Conservation (phyloP, 1,140 invertebrate genomes). For the Drosophila sulfurigaster region DNA sequence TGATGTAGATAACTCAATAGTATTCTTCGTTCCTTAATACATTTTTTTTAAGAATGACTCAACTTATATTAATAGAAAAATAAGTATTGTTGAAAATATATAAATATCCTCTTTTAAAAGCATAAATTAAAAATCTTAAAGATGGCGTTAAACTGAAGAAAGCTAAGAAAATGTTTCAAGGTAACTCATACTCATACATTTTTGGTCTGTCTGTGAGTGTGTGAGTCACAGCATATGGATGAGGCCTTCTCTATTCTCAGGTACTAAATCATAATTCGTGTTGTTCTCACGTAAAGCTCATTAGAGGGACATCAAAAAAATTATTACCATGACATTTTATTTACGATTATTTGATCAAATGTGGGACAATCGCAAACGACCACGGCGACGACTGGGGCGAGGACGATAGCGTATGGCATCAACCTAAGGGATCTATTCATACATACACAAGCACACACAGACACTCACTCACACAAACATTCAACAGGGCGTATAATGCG, state of each 20-base stretch:
- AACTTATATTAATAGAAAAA: no score
- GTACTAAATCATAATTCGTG: conserved; percentile 70
- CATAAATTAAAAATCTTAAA: no score
- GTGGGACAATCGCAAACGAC: conserved; percentile 36
- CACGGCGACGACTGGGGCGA: background rate
- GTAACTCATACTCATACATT: background rate
- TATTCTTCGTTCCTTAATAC: no score
- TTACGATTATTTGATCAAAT: conserved; percentile 82
- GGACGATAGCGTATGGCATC: conserved; percentile 16
- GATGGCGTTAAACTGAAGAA: background rate
- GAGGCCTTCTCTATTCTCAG: background rate
- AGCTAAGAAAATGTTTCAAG: background rate
- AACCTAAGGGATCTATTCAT: conserved; percentile 31
- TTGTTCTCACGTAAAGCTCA: conserved; percentile 75
- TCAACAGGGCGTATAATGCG: conserved; percentile 58
- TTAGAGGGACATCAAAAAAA: conserved; percentile 77
- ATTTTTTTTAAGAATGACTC: no score
- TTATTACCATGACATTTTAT: conserved; percentile 78
- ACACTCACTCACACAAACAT: conserved; percentile 6
- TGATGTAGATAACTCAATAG: no score
- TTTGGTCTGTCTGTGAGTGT: background rate
- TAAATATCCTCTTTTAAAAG: no score
- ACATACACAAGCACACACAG: conserved; percentile 4
- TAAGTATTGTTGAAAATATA: no score
- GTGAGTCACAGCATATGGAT: background rate